Percentiles rank a stretch among this genome's conserved stretches.
phyloP scores from a whole-genome alignment of 2,888 invertebrate genomes.

The Anoplius nigerrimus region DNA sequence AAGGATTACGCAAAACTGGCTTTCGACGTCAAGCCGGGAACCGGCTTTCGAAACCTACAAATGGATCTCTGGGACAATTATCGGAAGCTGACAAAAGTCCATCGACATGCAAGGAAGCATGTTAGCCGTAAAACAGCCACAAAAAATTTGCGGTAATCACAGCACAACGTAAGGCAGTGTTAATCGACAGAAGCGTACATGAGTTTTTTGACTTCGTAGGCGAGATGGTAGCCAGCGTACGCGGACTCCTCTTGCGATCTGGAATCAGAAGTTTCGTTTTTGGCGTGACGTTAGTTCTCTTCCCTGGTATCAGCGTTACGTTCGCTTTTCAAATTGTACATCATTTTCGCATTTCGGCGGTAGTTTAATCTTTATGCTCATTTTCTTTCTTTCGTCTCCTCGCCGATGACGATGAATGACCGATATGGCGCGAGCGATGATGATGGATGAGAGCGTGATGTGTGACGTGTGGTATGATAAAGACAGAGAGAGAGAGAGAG shows the following conservation, averaged over 20 bases:
- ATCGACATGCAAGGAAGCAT: conserved; percentile 26
- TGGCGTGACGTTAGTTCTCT: neutral
- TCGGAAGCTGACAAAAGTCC: conserved; percentile 4
- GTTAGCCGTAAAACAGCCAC: conserved; percentile 12
- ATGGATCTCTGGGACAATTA: conserved; percentile 1
- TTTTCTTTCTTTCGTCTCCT: neutral
- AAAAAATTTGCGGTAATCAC: conserved; percentile 13
- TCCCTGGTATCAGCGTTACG: neutral
- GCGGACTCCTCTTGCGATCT: conserved; percentile 93
- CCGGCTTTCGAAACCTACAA: no score
- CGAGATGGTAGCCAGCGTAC: conserved; percentile 98
- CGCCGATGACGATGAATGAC: no score
- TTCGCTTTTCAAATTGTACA: conserved; percentile 1
- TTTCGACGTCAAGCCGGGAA: no score
- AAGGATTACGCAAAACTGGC: no score
- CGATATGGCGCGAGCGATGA: no score
- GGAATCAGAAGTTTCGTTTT: conserved; percentile 78
- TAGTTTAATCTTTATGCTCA: neutral
- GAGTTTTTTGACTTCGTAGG: conserved; percentile 99
- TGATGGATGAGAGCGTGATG: no score
- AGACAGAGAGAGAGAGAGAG: no score
- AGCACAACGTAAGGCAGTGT: conserved; percentile 64
- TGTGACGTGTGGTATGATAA: no score
- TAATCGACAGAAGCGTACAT: conserved; percentile 89
- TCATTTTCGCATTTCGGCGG: neutral